Base-by-base conservation (phyloP, 2,888 invertebrate species). In the Pandemis heparana region DNA sequence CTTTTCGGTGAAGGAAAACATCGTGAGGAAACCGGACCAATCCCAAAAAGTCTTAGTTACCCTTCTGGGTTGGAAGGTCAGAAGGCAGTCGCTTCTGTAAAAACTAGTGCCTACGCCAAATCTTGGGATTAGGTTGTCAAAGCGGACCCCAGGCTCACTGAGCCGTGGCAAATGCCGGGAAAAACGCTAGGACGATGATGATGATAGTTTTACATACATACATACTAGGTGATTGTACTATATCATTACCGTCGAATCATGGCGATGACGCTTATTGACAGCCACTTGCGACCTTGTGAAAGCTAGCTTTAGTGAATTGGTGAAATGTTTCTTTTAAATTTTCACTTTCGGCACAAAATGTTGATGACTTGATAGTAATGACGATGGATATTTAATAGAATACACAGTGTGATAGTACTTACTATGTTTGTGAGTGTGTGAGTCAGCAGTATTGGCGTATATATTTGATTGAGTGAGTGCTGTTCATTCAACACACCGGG, bases 311-410 rank as follows among this genome's bases (percentile, higher is more conserved):
- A 32, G 23, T 10, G 39, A 32, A 41, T 61, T 66, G 23, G 38
- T 61, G 23, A 41, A 65, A 62, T 16, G 62, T 41, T 18, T 65
- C 65, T 43, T 71, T 32, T 32, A 60, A 16, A 59, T 66, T 71
- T 71, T 71, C 71, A 67, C 71, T 71, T 71, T 71, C 66, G 23
- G 48, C 41, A 38, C 9, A 62, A 18, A 14, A 60, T 18, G 32
- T 56, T 66, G 65, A 65, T 65, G 56, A 14, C 10, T 60, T 56
- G 51, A 43, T 41, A 10, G 10, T 14, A 39, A 59, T 64, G 60
- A 64, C 60, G 12, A n/a, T 41, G 48, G n/a, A 12, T 60, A 60
- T 60, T 70, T 12, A 32, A 32, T 32, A 12, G 43, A 43, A 23
- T 10, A 16, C 23, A 32, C 59, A n/a, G 8, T 62, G 32, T 23